Base-by-base conservation (phyloP, 1,140 invertebrate genomes). In the Eriocheir sinensis region DNA sequence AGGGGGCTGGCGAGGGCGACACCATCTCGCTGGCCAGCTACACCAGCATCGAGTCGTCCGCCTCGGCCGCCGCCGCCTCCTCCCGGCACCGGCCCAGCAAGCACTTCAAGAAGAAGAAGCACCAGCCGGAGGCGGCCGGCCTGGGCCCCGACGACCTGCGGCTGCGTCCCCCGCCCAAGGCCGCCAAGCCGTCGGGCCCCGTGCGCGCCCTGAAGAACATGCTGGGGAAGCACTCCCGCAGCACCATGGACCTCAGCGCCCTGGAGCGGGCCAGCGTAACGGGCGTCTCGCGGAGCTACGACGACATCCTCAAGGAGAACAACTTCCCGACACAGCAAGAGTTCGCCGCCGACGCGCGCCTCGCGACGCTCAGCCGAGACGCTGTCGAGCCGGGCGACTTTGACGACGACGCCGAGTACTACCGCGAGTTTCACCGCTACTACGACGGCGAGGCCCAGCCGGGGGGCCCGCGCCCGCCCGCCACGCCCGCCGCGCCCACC, bases 31-130 rank as follows among this genome's bases (percentile, higher is more conserved):
- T 95, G 17, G 90, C 91, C 53, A 95, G 95, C 48, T 93, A 89
- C 81, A 95, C 95, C 0, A 95, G 95, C 79, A 94, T 94, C 38
- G 95, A 95, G 41, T 95, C 95, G 6, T 95, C 91, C 3, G 92
- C 95, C 60, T 91, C 81, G 4, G 36, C 81, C 9, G 83, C 86
- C 53, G 53, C 53, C 53, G 53, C 53, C 6, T 3, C 60, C 60
- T 90, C 92, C 41, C 92, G 92, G 94, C 38, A 81, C 12, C 93
- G 91, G 89, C 60, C 89, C 38, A 79, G 36, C 17, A 91, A 72
- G 83, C n/a, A 72, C n/a, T 27, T 48, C 17, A 88, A 83, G 32
- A 94, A 86, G 79, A 79, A 72, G 41, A 41, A 41, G 17, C 86
- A 91, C 41, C 27, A 85, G 9, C 53, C 53, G 53, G 89, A 86